Percentiles rank a stretch among this genome's conserved stretches.
phyloP scores from a whole-genome alignment of 2,888 invertebrate species.

The Perizoma flavofasciatum region DNA sequence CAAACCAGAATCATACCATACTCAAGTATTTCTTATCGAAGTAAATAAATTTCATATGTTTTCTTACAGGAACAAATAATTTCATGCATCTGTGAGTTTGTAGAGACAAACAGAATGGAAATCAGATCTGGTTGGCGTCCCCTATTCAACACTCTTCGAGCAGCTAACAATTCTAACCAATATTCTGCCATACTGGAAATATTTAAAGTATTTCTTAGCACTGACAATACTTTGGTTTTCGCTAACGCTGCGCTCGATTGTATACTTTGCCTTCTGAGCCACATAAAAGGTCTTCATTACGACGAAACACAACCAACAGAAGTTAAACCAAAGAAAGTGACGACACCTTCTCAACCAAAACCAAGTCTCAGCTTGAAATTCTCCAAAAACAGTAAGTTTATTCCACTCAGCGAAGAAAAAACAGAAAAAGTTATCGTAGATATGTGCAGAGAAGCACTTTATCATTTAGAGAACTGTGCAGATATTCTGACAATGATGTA shows the following conservation, averaged over 20 bases:
- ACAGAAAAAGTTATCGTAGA: slow-evolving; percentile 80
- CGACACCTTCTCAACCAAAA: slow-evolving; percentile 61
- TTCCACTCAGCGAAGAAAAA: slow-evolving; percentile 75
- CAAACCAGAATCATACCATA: too few relatives aligned
- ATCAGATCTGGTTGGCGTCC: slow-evolving; percentile 98
- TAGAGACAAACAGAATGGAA: slow-evolving; percentile 96
- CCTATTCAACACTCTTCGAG: slow-evolving; percentile 95
- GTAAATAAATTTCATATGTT: background rate
- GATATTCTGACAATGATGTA: slow-evolving; percentile 96
- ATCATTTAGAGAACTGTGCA: slow-evolving; percentile 93
- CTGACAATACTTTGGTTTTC: slow-evolving; percentile 96
- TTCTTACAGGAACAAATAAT: slow-evolving; percentile 92
- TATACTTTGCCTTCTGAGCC: slow-evolving; percentile 92
- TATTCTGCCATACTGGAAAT: slow-evolving; percentile 93
- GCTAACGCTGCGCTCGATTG: slow-evolving; percentile 97
- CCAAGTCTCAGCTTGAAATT: slow-evolving; percentile 72
- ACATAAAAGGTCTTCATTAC: slow-evolving; percentile 88
- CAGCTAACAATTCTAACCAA: slow-evolving; percentile 90
- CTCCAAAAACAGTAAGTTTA: slow-evolving; percentile 77
- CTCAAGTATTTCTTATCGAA: too few relatives aligned
- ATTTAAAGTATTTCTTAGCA: slow-evolving; percentile 95
- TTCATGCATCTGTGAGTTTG: slow-evolving; percentile 97
- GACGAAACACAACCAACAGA: slow-evolving; percentile 79
- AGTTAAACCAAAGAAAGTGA: slow-evolving; percentile 67
- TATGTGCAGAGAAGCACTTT: slow-evolving; percentile 91